Conservation (phyloP, 2,797 vertebrate genomes). For the Ataeniobius toweri region DNA sequence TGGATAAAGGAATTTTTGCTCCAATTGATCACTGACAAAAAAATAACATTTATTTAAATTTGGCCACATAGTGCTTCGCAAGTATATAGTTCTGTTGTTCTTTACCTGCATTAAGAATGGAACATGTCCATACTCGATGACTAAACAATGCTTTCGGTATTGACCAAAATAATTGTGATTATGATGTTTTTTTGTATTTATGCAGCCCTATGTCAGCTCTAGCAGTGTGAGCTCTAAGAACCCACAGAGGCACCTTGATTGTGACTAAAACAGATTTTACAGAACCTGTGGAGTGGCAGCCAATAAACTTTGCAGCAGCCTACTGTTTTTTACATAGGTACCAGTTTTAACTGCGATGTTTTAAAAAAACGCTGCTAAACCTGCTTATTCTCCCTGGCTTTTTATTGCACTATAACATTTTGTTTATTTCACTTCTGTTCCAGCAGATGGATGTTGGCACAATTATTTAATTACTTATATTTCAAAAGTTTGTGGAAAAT, state of each 20-base stretch:
- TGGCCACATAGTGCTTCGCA: too few species aligned
- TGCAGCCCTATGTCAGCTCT: neutral
- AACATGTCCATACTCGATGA: neutral
- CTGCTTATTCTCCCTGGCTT: neutral
- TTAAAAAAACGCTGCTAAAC: neutral
- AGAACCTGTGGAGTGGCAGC: neutral
- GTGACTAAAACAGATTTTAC: neutral
- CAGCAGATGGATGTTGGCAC: neutral
- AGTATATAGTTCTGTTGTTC: neutral
- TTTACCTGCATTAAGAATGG: neutral
- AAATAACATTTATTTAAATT: too few species aligned
- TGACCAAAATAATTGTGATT: neutral
- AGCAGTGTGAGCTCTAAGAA: neutral
- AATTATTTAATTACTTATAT: neutral
- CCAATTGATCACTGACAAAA: too few species aligned
- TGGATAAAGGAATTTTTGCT: too few species aligned
- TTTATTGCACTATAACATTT: neutral
- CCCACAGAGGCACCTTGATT: neutral
- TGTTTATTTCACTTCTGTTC: neutral
- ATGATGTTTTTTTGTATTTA: neutral
- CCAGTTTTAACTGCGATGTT: neutral
- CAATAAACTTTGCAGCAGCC: neutral
- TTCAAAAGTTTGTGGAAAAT: neutral
- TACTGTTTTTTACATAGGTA: neutral
- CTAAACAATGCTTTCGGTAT: neutral